These are phyloP conservation scores for Dinomys branickii DNA, from an alignment of 2,113 vertebrate genomes.

Conservation along the genomic window DNA sequence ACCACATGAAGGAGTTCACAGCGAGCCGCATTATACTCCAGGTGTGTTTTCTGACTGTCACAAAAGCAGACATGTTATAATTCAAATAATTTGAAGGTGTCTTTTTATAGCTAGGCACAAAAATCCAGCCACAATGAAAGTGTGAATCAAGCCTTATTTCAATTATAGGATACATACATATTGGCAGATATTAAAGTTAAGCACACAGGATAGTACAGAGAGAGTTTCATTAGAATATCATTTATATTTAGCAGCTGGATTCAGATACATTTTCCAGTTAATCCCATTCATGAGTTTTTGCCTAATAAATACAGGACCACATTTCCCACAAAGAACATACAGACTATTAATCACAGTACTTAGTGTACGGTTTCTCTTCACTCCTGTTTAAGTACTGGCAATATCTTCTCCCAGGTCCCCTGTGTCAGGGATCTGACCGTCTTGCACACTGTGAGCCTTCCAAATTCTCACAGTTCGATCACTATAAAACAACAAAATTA, in stretches of 20 bases:
- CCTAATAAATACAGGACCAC: slow-evolving; percentile 81
- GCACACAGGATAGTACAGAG: slow-evolving; percentile 76
- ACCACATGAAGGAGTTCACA: slow-evolving; percentile 71
- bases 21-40: slow-evolving; percentile 54
- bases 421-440: slow-evolving; percentile 89
- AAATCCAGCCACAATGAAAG: slow-evolving; percentile 77
- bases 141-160: slow-evolving; percentile 78
- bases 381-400: slow-evolving; percentile 87
- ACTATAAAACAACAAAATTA: slow-evolving; percentile 85
- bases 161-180: slow-evolving; percentile 71
- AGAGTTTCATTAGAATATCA: slow-evolving; percentile 81
- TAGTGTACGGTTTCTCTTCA: slow-evolving; percentile 57
- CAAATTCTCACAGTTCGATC: slow-evolving; percentile 98
- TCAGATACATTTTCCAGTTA: slow-evolving; percentile 79
- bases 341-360: slow-evolving; percentile 70
- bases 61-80: slow-evolving; percentile 76
- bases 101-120: slow-evolving; percentile 76
- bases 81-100: slow-evolving; percentile 78
- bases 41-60: slow-evolving; percentile 66
- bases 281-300: slow-evolving; percentile 78
- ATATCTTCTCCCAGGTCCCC: slow-evolving; percentile 91
- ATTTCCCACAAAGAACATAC: slow-evolving; percentile 71
- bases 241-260: slow-evolving; percentile 67
- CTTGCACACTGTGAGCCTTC: slow-evolving; percentile 91
- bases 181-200: slow-evolving; percentile 70